Evolutionary conservation across 2,113 vertebrate genomes (phyloP).

Genomic region (Vulpes ferrilata): DNA sequence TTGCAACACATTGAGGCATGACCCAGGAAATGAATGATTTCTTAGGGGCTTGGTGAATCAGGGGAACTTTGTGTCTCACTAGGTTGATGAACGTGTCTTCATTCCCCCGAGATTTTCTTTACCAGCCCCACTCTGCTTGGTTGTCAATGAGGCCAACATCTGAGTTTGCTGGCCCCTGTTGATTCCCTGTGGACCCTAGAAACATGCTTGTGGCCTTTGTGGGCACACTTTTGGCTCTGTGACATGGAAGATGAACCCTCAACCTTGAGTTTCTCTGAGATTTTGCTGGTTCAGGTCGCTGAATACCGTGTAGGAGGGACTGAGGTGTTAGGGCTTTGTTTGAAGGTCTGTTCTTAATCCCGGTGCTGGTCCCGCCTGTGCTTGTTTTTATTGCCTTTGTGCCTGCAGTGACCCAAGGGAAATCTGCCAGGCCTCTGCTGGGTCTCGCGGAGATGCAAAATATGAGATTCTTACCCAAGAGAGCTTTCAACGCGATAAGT

Average conservation of each 20-base stretch:
- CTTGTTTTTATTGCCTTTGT: not conserved
- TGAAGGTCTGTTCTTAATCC: not conserved
- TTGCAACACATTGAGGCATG: not conserved
- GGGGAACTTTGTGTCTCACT: not conserved
- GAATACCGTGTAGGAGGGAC: too few species aligned
- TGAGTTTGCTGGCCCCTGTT: fast-evolving
- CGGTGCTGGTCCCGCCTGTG: fast-evolving
- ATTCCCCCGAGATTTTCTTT: not conserved
- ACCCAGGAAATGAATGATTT: not conserved
- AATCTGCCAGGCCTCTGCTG: fast-evolving
- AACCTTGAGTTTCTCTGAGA: not conserved
- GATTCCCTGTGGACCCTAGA: not conserved
- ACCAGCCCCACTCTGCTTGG: not conserved
- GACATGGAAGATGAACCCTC: not conserved
- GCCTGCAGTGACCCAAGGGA: not conserved
- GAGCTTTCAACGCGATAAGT: not conserved
- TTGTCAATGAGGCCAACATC: not conserved
- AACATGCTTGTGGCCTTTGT: not conserved
- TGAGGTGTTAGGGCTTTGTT: fast-evolving
- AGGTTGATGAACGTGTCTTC: not conserved
- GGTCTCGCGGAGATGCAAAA: not conserved
- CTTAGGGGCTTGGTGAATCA: not conserved
- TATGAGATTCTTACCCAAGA: not conserved
- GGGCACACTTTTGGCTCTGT: fast-evolving
- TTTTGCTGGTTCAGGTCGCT: not conserved